Evolutionary conservation across 1,140 invertebrate genomes (phyloP).

Genomic region (Solen grandis): DNA sequence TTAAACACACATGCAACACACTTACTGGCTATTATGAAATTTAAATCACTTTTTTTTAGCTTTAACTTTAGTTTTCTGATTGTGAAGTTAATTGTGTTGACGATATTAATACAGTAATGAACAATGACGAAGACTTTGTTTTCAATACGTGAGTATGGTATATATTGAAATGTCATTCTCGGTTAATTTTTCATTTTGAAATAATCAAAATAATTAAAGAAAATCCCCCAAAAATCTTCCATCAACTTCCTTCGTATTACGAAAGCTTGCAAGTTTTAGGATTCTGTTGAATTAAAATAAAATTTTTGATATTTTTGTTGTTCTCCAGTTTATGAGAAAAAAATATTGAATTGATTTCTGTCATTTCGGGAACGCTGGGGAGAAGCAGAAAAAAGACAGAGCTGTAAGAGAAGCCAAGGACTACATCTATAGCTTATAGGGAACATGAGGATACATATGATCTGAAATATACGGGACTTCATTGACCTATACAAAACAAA

Average conservation of each 20-base stretch:
- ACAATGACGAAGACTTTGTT: neutral
- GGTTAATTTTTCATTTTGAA: no score
- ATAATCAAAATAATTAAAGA: no score
- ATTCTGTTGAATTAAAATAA: no score
- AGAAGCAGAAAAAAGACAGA: neutral
- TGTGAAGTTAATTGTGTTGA: neutral
- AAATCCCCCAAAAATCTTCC: no score
- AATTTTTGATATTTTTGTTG: neutral
- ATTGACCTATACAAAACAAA: slow-evolving; percentile 61
- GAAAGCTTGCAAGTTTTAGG: no score
- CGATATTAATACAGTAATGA: neutral
- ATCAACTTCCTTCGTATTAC: no score
- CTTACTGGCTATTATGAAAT: neutral
- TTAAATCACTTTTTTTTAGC: neutral
- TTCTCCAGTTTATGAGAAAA: neutral
- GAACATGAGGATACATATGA: slow-evolving; percentile 56
- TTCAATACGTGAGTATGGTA: no score
- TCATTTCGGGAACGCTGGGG: neutral
- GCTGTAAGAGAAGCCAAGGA: neutral
- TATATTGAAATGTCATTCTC: no score
- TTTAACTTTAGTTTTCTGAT: neutral
- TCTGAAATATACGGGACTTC: slow-evolving; percentile 57
- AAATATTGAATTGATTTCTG: neutral
- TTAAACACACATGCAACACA: neutral
- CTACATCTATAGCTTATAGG: slow-evolving; percentile 18